phyloP scores from a whole-genome alignment of 2,113 vertebrate genomes.

The Rhynchomys soricoides region DNA sequence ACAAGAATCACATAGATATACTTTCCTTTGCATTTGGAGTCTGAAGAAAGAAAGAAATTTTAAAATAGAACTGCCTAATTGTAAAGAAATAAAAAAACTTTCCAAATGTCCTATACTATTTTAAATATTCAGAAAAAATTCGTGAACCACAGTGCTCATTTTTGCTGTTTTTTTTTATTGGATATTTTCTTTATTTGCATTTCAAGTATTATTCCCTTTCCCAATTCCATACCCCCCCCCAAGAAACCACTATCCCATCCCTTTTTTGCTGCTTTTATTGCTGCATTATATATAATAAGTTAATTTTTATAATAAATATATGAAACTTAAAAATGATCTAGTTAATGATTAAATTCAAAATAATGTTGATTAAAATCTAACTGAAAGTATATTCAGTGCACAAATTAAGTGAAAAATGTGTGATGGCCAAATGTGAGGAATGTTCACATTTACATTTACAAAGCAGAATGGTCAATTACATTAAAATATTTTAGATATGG shows the following conservation, averaged over 20 bases:
- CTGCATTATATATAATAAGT: background rate
- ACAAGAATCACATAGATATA: background rate
- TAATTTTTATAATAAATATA: background rate
- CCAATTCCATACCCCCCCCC: too few relatives aligned
- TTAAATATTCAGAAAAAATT: background rate
- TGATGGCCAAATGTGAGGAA: background rate
- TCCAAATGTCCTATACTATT: background rate
- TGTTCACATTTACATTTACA: background rate
- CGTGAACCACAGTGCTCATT: background rate
- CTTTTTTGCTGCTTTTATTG: background rate
- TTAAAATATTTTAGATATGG: background rate
- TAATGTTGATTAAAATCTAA: background rate
- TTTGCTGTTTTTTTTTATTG: background rate
- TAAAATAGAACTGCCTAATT: background rate
- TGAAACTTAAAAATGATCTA: background rate
- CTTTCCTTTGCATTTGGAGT: background rate
- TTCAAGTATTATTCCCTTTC: too few relatives aligned
- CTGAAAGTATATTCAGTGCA: background rate
- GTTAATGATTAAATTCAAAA: background rate
- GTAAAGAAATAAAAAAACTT: background rate
- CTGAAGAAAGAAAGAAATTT: background rate
- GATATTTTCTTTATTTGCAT: too few relatives aligned
- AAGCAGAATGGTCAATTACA: conserved; percentile 1
- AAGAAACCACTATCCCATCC: too few relatives aligned
- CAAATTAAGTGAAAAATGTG: background rate